Conservation (phyloP, 2,888 invertebrate species). For the Tipula unca region DNA sequence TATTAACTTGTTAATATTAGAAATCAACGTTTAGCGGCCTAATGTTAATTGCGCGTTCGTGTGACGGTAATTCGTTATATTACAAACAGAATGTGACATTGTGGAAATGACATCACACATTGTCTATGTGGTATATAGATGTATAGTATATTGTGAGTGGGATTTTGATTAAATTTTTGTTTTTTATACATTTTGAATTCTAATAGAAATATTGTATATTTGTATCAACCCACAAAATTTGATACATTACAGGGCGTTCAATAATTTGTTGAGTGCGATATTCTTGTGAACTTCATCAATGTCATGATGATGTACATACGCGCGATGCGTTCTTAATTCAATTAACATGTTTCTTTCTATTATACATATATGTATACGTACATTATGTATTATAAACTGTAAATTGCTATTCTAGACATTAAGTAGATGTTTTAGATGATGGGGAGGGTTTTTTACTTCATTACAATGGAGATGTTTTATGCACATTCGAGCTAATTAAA, state of each 20-base stretch:
- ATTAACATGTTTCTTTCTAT: too few species aligned
- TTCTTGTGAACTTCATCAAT: neutral
- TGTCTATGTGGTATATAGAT: neutral
- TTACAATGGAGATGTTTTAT: neutral
- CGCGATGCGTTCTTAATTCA: neutral
- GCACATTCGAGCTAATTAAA: neutral
- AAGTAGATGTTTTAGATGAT: neutral
- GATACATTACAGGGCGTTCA: neutral
- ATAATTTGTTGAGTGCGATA: neutral
- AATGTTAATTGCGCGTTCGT: neutral
- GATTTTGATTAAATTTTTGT: neutral
- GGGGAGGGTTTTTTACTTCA: neutral
- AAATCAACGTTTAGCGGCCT: neutral
- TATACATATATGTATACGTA: neutral
- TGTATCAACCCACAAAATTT: neutral
- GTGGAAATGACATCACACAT: neutral
- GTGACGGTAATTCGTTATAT: neutral
- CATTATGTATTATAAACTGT: neutral
- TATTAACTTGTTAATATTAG: neutral
- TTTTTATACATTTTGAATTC: neutral
- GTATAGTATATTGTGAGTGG: neutral
- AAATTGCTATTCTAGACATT: neutral
- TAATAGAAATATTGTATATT: too few species aligned
- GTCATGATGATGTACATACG: too few species aligned
- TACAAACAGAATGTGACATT: neutral